Evolutionary conservation across 2,888 invertebrate genomes (phyloP).

Genomic region (Patella depressa): DNA sequence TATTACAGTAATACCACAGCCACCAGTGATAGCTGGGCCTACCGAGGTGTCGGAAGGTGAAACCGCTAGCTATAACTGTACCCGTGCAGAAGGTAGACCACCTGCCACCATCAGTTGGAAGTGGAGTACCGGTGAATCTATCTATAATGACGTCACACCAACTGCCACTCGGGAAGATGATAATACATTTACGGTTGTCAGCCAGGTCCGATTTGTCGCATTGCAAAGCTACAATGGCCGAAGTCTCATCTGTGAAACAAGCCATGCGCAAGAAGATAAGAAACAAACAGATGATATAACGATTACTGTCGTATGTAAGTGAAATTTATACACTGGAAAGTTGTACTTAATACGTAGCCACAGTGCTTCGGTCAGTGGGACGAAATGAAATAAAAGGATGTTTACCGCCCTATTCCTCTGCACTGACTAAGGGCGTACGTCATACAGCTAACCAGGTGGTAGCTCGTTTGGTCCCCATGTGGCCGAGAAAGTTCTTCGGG

Average conservation of each 20-base stretch:
- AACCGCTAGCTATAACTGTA: background rate
- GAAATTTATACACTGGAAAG: background rate
- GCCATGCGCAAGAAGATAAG: background rate
- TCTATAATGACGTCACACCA: background rate
- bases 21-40: background rate
- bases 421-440: too few relatives aligned
- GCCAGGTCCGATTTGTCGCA: background rate
- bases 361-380: too few relatives aligned
- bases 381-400: too few relatives aligned
- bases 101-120: background rate
- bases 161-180: background rate
- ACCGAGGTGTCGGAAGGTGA: background rate
- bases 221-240: background rate
- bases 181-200: background rate
- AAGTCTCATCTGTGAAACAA: background rate
- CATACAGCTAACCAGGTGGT: too few relatives aligned
- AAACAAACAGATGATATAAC: background rate
- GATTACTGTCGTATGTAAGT: background rate
- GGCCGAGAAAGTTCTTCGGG: too few relatives aligned
- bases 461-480: too few relatives aligned
- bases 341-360: background rate
- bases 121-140: background rate
- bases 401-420: too few relatives aligned
- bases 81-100: background rate
- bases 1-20: background rate